Conservation (phyloP, 2,113 vertebrate genomes). For the Tragelaphus strepsiceros region DNA sequence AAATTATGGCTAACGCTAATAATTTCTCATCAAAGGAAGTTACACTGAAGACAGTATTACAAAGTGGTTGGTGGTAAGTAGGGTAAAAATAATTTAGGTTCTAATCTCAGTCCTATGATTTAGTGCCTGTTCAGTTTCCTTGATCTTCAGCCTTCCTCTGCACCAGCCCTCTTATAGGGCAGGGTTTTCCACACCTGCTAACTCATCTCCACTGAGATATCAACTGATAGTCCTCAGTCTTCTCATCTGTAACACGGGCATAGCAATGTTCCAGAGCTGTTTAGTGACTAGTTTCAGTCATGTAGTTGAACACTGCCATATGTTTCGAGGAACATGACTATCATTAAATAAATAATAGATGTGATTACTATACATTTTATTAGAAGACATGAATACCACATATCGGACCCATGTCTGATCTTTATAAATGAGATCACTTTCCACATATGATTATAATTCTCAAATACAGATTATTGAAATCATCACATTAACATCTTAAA, state of each 20-base stretch:
- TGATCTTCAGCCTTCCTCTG: background rate
- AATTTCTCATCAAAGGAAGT: slow-evolving; percentile 24
- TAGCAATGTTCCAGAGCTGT: background rate
- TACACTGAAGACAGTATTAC: background rate
- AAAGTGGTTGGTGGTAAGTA: background rate
- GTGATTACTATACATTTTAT: background rate
- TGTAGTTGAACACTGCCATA: background rate
- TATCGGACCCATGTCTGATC: background rate
- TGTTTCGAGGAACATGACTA: background rate
- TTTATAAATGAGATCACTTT: background rate
- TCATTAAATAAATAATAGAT: background rate
- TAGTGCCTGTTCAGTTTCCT: background rate
- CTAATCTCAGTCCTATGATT: background rate
- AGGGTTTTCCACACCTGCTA: background rate
- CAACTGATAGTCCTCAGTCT: background rate
- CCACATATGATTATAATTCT: background rate
- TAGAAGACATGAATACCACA: background rate
- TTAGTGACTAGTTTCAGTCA: background rate
- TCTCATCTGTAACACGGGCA: background rate
- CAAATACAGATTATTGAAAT: background rate
- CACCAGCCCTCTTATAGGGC: background rate
- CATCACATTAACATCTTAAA: background rate
- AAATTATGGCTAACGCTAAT: background rate
- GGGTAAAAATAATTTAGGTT: background rate
- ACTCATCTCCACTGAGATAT: background rate